A percentile compares a stretch with the other conserved stretches of the same genome.
phyloP scores from a whole-genome alignment of 2,797 vertebrate species.

The Microtus obscurus region DNA sequence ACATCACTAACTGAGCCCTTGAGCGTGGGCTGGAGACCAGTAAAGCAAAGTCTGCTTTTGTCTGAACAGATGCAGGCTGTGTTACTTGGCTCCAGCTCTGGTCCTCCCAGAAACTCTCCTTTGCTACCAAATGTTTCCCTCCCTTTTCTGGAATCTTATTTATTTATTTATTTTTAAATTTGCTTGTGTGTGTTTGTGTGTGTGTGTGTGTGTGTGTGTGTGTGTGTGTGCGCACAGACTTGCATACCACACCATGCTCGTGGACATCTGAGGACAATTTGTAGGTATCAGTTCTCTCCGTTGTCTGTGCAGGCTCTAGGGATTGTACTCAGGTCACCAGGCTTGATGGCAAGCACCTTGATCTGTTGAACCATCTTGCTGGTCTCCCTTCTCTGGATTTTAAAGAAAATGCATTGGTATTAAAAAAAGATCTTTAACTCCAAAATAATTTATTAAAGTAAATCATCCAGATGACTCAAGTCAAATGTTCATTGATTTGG shows the following conservation, averaged over 20 bases:
- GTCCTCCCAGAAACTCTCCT: neutral
- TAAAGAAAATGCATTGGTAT: neutral
- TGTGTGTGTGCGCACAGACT: neutral
- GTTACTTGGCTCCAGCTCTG: neutral
- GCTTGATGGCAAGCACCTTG: neutral
- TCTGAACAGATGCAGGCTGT: neutral
- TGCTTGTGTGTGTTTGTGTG: neutral
- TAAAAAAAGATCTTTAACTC: neutral
- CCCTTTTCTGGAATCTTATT: neutral
- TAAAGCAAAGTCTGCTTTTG: neutral
- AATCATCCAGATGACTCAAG: neutral
- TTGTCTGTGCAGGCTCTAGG: neutral
- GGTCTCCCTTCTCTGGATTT: neutral
- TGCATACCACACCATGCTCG: neutral
- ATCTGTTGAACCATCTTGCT: neutral
- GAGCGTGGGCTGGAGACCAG: neutral
- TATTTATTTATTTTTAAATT: neutral
- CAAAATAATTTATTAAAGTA: neutral
- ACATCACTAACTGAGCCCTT: neutral
- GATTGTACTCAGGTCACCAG: neutral
- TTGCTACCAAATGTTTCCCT: neutral
- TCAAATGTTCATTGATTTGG: neutral
- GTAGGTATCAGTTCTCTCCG: neutral
- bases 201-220: neutral
- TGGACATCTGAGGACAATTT: neutral